phyloP scores from a whole-genome alignment of 1,140 invertebrate genomes.

The Druon quercuslanigerum region DNA sequence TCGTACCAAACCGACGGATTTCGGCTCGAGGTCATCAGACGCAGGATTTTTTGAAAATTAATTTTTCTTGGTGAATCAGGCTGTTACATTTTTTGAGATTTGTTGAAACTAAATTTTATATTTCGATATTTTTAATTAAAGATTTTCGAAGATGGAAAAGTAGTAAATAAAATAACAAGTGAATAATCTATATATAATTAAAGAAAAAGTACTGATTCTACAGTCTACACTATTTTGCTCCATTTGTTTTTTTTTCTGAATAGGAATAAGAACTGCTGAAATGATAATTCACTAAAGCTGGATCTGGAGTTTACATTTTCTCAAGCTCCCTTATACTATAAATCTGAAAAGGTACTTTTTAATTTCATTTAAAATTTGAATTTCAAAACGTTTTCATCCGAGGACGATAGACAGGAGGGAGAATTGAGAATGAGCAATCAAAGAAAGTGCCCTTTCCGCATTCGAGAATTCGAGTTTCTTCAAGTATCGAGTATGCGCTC shows the following conservation, averaged over 20 bases:
- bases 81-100: too few species aligned
- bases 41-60: neutral
- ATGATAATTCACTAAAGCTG: neutral
- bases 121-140: too few species aligned
- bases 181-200: too few species aligned
- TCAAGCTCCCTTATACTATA: neutral
- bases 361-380: slow-evolving; percentile 2
- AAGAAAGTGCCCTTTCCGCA: slow-evolving; percentile 29
- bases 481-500: slow-evolving; percentile 20
- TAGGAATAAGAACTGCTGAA: neutral
- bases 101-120: too few species aligned
- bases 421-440: slow-evolving; percentile 29
- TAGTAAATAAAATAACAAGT: too few species aligned
- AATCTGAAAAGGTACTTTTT: neutral
- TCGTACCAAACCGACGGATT: slow-evolving; percentile 1
- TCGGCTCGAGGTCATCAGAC: slow-evolving; percentile 23
- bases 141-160: too few species aligned
- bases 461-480: neutral
- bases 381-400: neutral
- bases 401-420: neutral
- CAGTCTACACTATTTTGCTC: too few species aligned
- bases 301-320: neutral
- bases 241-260: too few species aligned
- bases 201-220: too few species aligned
- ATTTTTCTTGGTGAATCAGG: too few species aligned